Evolutionary conservation across 2,797 vertebrate genomes (phyloP).

Genomic region (Muscicapa striata): DNA sequence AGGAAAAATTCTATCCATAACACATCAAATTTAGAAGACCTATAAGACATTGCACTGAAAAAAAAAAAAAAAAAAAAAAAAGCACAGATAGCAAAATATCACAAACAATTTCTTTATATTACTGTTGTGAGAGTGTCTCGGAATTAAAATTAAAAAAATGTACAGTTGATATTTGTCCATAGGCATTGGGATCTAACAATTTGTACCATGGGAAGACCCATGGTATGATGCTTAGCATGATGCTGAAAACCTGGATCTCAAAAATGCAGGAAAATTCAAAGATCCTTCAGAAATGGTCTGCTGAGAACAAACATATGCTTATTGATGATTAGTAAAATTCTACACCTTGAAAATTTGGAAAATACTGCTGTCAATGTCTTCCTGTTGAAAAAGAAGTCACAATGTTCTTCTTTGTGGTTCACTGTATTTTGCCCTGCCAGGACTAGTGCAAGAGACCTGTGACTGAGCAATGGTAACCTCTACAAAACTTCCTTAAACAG

Average conservation of each 20-base stretch:
- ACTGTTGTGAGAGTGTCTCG: rapidly evolving
- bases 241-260: neutral
- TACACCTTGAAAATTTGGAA: neutral
- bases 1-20: neutral
- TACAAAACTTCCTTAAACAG: neutral
- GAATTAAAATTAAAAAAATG: neutral
- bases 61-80: neutral
- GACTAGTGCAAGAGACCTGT: neutral
- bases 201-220: neutral
- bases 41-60: neutral
- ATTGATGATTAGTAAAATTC: neutral
- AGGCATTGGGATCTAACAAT: neutral
- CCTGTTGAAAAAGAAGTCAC: neutral
- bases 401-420: neutral
- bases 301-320: neutral
- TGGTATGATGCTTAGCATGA: too few relatives aligned
- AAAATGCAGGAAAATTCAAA: neutral
- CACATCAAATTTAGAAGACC: neutral
- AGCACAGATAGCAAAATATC: neutral
- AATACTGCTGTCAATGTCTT: neutral
- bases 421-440: neutral
- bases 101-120: neutral
- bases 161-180: neutral
- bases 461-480: neutral
- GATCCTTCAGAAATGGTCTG: neutral